Base-by-base conservation (phyloP, 2,888 invertebrate genomes). In the Amphiduros pacificus region DNA sequence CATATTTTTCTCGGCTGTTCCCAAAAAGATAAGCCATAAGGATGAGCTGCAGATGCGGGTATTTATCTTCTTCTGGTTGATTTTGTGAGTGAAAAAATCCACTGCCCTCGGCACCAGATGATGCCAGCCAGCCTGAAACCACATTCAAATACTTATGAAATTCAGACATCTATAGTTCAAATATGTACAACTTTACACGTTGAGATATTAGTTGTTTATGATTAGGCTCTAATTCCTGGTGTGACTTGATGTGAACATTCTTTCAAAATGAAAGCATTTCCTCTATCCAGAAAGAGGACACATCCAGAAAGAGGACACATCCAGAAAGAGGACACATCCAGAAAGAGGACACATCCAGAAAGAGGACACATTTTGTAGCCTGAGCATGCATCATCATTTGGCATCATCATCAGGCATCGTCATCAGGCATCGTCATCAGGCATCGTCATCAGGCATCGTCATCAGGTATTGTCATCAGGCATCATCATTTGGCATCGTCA, bases 91-190 rank as follows among this genome's bases (percentile, higher is more conserved):
- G 40, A 26, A 64, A 60, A 52, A 66, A 65, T 49, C 72, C 76
- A 48, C 64, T 52, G 2, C 68, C 68, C 31, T 70, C 77, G 89
- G 90, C 41, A 88, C 87, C 80, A 1, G 63, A 44, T 9, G 66
- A 60, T 2, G 64, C 54, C n/a, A 69, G 52, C 20, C 55, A 9
- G 27, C 69, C 69, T 69, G 52, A 6, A 56, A 49, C 26, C 11
- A 48, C 49, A 48, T 20, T 17, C 49, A 48, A 9, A 17, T 17
- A 20, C 49, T 20, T 48, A 17, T 6, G 20, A 20, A 20, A 6
- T 9, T 20, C 6, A 11, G 20, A 48, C 20, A 6, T 48, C 48
- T 17, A 11, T 17, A 36, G 36, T 9, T 36, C 11, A 14, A 36
- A 36, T n/a, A n/a, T n/a, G 36, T 14, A 36, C 9, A 36, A 11